phyloP scores from a whole-genome alignment of 2,888 invertebrate species.

The Platypus cylindrus region DNA sequence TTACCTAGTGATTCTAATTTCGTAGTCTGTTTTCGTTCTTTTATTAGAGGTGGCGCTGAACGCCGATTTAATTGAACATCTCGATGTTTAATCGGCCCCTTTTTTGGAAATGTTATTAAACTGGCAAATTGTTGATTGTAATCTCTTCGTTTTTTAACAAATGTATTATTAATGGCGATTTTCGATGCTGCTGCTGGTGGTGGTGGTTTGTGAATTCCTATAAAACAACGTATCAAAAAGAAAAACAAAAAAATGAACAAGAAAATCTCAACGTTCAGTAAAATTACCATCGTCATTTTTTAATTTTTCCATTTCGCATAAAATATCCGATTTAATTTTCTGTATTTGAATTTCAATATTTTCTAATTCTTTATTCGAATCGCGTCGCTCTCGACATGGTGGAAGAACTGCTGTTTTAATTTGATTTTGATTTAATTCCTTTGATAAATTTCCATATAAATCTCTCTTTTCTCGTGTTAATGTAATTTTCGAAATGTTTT shows the following conservation, averaged over 20 bases:
- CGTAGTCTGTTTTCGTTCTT: slow-evolving; percentile 35
- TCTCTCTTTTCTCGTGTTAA: slow-evolving; percentile 3
- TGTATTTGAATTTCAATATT: slow-evolving; percentile 26
- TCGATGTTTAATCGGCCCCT: slow-evolving; percentile 27
- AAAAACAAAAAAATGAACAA: too few species aligned
- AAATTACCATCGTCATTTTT: too few species aligned
- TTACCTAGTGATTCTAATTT: slow-evolving; percentile 35
- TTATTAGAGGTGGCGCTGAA: slow-evolving; percentile 31
- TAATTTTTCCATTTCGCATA: slow-evolving; percentile 25
- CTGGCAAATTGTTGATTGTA: slow-evolving; percentile 33
- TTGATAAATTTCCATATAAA: slow-evolving; percentile 21
- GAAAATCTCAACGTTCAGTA: too few species aligned
- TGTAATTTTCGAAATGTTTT: slow-evolving; percentile 33
- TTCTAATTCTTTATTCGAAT: slow-evolving; percentile 30
- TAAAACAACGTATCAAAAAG: too few species aligned
- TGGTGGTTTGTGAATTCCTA: too few species aligned
- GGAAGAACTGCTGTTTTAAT: background rate
- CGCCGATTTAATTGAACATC: slow-evolving; percentile 30
- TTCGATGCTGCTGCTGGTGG: too few species aligned
- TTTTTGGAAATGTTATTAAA: slow-evolving; percentile 31
- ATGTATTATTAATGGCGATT: slow-evolving; percentile 37
- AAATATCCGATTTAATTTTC: slow-evolving; percentile 27
- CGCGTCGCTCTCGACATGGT: slow-evolving; percentile 18
- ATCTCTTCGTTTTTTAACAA: slow-evolving; percentile 26
- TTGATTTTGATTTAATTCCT: slow-evolving; percentile 2